phyloP scores from a whole-genome alignment of 2,113 vertebrate species.

The Archilochus colubris region DNA sequence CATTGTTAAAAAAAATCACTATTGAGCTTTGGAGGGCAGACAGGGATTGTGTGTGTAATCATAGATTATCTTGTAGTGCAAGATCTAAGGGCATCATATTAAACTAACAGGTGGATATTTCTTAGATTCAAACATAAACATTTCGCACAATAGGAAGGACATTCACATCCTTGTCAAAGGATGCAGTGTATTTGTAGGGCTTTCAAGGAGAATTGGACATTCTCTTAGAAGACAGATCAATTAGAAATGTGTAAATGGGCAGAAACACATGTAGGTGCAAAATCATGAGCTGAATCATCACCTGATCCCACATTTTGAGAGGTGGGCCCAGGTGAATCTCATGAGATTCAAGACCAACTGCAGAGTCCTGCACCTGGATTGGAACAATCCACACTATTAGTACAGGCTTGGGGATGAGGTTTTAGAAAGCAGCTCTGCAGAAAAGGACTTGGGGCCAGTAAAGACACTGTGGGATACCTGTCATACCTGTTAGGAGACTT shows the following conservation, averaged over 20 bases:
- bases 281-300: background rate
- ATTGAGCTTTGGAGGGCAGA: background rate
- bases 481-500: background rate
- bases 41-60: background rate
- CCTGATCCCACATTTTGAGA: too few relatives aligned
- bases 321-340: too few relatives aligned
- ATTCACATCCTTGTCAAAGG: fast-evolving
- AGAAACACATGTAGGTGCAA: background rate
- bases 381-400: too few relatives aligned
- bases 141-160: background rate
- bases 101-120: background rate
- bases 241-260: background rate
- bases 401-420: too few relatives aligned
- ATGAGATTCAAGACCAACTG: too few relatives aligned
- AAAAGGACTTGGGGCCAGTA: background rate
- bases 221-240: background rate
- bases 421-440: too few relatives aligned
- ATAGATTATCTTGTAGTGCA: background rate
- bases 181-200: background rate
- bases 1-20: background rate
- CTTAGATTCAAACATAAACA: background rate
- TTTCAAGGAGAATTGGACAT: background rate
- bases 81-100: background rate
- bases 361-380: too few relatives aligned
- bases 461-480: background rate